Evolutionary conservation across 2,888 invertebrate genomes (phyloP), one percentile per base, ranked within the genome.

Genomic region (Drosophila mimetica): DNA sequence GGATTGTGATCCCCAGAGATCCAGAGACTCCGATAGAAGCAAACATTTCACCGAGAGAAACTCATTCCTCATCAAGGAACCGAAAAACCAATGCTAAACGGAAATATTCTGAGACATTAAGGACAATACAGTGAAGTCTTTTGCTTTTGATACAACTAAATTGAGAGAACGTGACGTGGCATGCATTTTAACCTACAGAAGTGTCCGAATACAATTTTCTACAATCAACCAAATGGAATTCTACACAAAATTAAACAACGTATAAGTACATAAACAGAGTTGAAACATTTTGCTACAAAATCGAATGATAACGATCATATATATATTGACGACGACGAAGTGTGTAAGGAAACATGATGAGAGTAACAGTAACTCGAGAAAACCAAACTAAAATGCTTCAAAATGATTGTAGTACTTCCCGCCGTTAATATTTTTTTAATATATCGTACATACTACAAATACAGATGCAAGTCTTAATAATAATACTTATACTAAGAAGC

Each of bases 331-430:
- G 64, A 64, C 63, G 63, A 63, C 52, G 44, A 64, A 18, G 34
- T 54, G 42, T 44, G 34, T 34, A 22, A 16, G 47, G 25, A 55
- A 28, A 36, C 55, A 59, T 42, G 39, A 28, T 34, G 30, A 30
- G 57, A 30, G 57, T 36, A 46, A 34, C 32, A 30, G 57, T 39
- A 47, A 46, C 44, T 63, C 36, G 64, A 51, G 59, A 51, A 63
- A 51, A 48, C 48, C 54, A 59, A 58, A 74, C 58, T 66, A 66
- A 63, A 78, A 77, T 77, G 78, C 83, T 89, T 76, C 67, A 72
- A 76, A 76, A 85, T 55, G 74, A 76, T 83, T 85, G 77, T 86
- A 89, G 88, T 87, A 88, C 79, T 86, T 89, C 88, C 88, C 88
- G 88, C 88, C 88, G 88, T 89, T 89, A 72, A 76, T 76, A 87